Base-by-base conservation (phyloP, 2,797 vertebrate genomes). In the Hippoglossus hippoglossus region DNA sequence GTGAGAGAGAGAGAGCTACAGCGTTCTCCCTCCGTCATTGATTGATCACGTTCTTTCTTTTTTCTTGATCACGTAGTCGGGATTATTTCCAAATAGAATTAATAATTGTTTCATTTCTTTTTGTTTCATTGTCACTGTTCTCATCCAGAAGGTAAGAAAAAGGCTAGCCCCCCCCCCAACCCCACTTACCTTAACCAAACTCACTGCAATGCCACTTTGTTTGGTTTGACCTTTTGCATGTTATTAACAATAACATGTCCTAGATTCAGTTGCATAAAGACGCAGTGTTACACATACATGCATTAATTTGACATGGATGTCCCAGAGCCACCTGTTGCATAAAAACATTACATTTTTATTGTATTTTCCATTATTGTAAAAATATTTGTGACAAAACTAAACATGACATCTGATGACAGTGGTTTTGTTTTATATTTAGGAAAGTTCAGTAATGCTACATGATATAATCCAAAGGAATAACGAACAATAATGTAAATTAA, bases 111-210 rank as follows among this genome's bases (percentile, higher is more conserved):
- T 74, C 53, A 81, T 91, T 91, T 92, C 90, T 90, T 91, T 93
- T 93, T 83, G 83, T 94, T 91, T 92, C 89, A 93, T 89, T 94
- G 83, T 94, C 90, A 91, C 90, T 94, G 86, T 94, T 95, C 61
- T 93, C 94, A 87, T 93, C 93, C 93, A 95, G 95, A 95, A 95
- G 94, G 95, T 95, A 96, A 95, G 94, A 93, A 83, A 88, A 85
- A 88, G 85, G 64, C 76, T 85, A 84, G 90, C 16, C 21, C n/a
- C 59, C 1, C 7, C 57, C 63, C 72, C 49, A 50, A 21, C 66
- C 69, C 63, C 64, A 67, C 60, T 70, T 65, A 77, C 67, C 60
- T 75, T 84, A 89, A 91, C 83, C 82, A 78, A 79, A 87, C 90
- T 93, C 86, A 92, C 88, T 73, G 71, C 76, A 87, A 70, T 87